phyloP scores from a whole-genome alignment of 2,113 vertebrate species.

The Cyphomyrus discorhynchus region DNA sequence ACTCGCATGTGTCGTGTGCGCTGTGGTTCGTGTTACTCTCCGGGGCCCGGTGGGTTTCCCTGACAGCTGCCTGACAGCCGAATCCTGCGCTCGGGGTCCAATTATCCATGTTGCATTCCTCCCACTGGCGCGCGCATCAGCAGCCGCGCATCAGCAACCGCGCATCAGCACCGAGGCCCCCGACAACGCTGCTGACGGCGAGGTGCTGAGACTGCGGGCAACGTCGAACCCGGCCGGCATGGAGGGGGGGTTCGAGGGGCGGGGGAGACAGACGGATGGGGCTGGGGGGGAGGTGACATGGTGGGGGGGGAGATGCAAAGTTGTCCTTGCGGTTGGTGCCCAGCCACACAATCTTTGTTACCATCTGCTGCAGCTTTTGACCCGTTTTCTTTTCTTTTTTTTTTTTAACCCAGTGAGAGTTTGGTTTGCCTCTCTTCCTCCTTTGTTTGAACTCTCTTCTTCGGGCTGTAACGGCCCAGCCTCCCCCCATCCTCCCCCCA shows the following conservation, averaged over 20 bases:
- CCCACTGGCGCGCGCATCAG: neutral
- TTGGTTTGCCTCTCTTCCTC: neutral
- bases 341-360: neutral
- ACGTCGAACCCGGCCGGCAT: too few relatives aligned
- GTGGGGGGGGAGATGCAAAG: neutral
- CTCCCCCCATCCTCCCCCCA: neutral
- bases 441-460: neutral
- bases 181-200: neutral
- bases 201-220: neutral
- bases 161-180: neutral
- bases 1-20: neutral
- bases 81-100: slow-evolving; percentile 18
- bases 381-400: neutral
- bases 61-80: slow-evolving; percentile 12
- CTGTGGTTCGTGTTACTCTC: neutral
- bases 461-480: neutral
- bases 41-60: neutral
- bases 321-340: neutral
- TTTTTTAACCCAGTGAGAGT: neutral
- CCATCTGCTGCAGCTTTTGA: neutral
- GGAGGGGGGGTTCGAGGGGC: neutral
- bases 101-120: slow-evolving; percentile 22
- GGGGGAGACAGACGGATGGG: slow-evolving; percentile 1
- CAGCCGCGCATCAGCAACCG: neutral
- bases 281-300: neutral